These are phyloP conservation scores for Gorsachius magnificus DNA, from an alignment of 2,797 vertebrate species.

Conservation along the genomic window DNA sequence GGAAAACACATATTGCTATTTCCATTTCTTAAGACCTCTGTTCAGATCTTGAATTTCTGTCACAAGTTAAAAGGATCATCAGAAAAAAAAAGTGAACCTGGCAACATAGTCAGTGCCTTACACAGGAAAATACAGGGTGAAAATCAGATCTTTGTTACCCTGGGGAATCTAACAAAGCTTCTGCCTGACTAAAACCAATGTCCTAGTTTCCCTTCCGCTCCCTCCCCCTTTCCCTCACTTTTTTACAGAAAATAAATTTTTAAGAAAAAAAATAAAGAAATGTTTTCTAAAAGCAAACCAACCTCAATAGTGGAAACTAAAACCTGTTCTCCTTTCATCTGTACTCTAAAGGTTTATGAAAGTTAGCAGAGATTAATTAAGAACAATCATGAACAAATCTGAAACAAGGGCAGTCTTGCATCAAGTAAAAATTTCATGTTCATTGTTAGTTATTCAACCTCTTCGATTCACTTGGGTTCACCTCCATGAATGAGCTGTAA, in stretches of 20 bases:
- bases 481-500: background rate
- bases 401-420: background rate
- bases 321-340: background rate
- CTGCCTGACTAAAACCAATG: background rate
- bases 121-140: background rate
- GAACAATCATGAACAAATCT: background rate
- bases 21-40: background rate
- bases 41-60: background rate
- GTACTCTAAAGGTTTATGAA: background rate
- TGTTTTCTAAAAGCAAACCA: background rate
- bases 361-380: background rate
- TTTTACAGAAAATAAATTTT: background rate
- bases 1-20: background rate
- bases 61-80: background rate
- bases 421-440: background rate
- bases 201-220: background rate
- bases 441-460: background rate
- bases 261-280: background rate
- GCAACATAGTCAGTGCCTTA: background rate
- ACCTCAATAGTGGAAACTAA: background rate
- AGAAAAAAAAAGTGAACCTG: background rate
- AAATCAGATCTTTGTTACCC: background rate
- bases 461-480: background rate
- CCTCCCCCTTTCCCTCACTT: background rate
- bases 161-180: background rate